Evolutionary conservation across 2,113 vertebrate genomes (phyloP).

Genomic region (Brachionichthys hirsutus): DNA sequence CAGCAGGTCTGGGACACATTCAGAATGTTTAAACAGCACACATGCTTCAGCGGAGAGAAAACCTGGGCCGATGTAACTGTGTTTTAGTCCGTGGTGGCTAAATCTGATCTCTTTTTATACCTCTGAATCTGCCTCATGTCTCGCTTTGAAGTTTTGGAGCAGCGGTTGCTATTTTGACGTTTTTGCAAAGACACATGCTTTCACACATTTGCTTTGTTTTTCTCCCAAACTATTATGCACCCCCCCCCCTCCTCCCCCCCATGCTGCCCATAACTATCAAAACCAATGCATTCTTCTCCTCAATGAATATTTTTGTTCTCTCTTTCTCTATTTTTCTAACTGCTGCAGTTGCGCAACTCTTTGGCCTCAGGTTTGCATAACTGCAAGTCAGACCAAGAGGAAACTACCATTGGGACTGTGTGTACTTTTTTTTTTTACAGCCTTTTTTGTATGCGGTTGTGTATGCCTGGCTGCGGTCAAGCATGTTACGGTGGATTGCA

Average conservation of each 20-base stretch:
- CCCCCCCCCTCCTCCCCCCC: background rate
- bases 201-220: background rate
- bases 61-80: slow-evolving; percentile 2
- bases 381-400: slow-evolving; percentile 44
- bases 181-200: slow-evolving; percentile 13
- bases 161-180: slow-evolving; percentile 5
- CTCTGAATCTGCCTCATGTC: background rate
- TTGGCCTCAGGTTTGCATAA: slow-evolving; percentile 55
- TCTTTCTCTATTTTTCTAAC: slow-evolving; percentile 40
- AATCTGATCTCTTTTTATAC: background rate
- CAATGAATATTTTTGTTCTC: slow-evolving; percentile 49
- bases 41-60: slow-evolving; percentile 2
- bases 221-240: background rate
- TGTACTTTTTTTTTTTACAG: slow-evolving; percentile 26
- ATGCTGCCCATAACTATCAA: slow-evolving; percentile 29
- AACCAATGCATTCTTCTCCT: slow-evolving; percentile 46
- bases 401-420: slow-evolving; percentile 47
- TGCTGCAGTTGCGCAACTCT: slow-evolving; percentile 63
- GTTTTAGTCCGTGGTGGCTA: background rate
- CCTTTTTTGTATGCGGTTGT: background rate
- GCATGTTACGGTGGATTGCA: slow-evolving; percentile 23
- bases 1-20: slow-evolving; percentile 11
- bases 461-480: slow-evolving; percentile 8
- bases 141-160: slow-evolving; percentile 3
- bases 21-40: slow-evolving; percentile 5